Conservation (phyloP, 2,888 invertebrate species). For the Arctia plantaginis region DNA sequence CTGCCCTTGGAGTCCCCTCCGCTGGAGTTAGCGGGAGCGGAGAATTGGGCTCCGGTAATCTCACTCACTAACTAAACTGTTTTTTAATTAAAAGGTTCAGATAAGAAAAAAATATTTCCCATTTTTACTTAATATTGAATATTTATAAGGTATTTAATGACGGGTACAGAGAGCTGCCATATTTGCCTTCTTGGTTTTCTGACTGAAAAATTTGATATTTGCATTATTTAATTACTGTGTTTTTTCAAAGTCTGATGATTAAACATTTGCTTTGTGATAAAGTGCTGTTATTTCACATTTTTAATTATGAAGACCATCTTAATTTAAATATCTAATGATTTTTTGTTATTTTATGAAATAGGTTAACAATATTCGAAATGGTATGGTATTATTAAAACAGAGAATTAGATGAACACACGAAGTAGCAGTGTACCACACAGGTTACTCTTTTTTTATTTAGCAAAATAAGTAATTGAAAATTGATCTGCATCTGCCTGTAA, state of each 20-base stretch:
- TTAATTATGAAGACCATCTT: neutral
- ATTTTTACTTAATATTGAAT: conserved; percentile 23
- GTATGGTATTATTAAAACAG: too few species aligned
- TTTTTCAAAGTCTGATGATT: neutral
- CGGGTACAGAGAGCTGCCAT: neutral
- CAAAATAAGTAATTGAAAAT: too few species aligned
- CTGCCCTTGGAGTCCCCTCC: too few species aligned
- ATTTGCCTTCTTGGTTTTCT: conserved; percentile 28
- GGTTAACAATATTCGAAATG: too few species aligned
- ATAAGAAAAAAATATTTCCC: neutral
- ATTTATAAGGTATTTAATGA: conserved; percentile 38
- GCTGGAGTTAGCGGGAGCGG: too few species aligned
- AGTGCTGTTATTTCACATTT: neutral
- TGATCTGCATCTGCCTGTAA: too few species aligned
- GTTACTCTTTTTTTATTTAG: too few species aligned
- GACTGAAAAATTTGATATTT: conserved; percentile 9
- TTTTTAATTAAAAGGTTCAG: neutral
- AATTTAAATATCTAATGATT: neutral
- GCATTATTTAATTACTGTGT: conserved; percentile 2
- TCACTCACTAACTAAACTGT: neutral
- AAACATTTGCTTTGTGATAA: neutral
- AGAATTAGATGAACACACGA: too few species aligned
- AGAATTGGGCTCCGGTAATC: too few species aligned
- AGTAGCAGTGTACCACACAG: too few species aligned
- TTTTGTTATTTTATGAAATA: too few species aligned